Conservation (phyloP, 1,140 invertebrate genomes). For the Armadillidium nasatum region DNA sequence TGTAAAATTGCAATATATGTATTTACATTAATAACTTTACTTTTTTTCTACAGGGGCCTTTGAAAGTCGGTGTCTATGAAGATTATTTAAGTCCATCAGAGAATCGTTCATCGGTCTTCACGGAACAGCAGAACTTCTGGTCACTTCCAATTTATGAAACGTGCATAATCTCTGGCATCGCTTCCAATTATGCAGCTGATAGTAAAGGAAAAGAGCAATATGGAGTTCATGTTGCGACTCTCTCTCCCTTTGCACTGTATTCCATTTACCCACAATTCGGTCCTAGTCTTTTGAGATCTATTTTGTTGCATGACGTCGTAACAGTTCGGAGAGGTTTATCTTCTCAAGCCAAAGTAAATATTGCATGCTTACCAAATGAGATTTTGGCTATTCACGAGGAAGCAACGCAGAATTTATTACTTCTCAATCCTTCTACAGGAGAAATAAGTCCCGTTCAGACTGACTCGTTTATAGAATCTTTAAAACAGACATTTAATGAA, state of each 20-base stretch:
- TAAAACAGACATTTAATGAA: slow-evolving; percentile 24
- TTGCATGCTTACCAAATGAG: neutral
- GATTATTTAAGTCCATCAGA: slow-evolving; percentile 53
- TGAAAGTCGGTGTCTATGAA: slow-evolving; percentile 41
- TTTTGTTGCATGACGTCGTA: slow-evolving; percentile 30
- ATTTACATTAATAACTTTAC: too few relatives aligned
- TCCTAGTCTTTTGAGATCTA: slow-evolving; percentile 12
- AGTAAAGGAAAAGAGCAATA: slow-evolving; percentile 48
- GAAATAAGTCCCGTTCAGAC: too few relatives aligned
- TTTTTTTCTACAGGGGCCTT: slow-evolving; percentile 42
- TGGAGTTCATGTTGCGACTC: slow-evolving; percentile 33
- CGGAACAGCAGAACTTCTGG: slow-evolving; percentile 58
- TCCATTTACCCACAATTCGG: slow-evolving; percentile 33
- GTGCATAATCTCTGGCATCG: slow-evolving; percentile 54
- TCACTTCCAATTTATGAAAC: slow-evolving; percentile 55
- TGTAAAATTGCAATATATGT: too few relatives aligned
- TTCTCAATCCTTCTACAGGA: too few relatives aligned
- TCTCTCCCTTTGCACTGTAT: slow-evolving; percentile 38
- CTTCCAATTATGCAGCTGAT: slow-evolving; percentile 51
- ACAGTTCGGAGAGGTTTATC: slow-evolving; percentile 23
- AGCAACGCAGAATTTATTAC: too few relatives aligned
- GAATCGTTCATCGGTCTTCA: slow-evolving; percentile 55
- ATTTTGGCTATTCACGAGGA: neutral
- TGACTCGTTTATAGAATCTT: neutral
- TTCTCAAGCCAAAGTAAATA: neutral